phyloP scores from a whole-genome alignment of 2,888 invertebrate species.

The Odontothrips loti region DNA sequence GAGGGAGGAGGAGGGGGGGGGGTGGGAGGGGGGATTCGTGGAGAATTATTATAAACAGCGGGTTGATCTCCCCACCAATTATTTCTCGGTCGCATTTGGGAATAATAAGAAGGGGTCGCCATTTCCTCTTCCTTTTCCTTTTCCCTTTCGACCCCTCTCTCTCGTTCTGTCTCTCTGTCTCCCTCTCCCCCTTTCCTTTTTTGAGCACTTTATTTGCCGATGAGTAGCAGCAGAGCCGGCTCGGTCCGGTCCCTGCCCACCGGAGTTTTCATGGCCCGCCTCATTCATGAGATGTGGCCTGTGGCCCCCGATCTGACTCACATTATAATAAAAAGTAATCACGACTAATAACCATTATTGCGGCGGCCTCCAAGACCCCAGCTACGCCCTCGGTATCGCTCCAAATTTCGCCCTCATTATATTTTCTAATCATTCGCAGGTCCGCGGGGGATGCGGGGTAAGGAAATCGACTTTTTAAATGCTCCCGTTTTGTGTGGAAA shows the following conservation, averaged over 20 bases:
- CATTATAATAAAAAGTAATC: background rate
- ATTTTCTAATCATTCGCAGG: no score
- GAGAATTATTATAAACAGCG: constrained; percentile 20
- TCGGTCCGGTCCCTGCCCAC: no score
- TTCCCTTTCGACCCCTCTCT: background rate
- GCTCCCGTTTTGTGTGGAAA: no score
- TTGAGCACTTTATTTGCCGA: background rate
- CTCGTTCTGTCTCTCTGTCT: background rate
- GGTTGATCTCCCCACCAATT: background rate
- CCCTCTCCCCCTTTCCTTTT: background rate
- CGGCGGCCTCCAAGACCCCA: no score
- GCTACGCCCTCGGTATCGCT: no score
- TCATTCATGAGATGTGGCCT: no score
- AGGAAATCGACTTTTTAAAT: no score
- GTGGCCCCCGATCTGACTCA: background rate
- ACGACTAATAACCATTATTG: background rate
- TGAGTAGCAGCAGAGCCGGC: no score
- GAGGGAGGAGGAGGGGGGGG: background rate
- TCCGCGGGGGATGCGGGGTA: no score
- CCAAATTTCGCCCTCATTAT: no score
- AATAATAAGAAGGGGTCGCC: constrained; percentile 11
- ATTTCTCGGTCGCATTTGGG: background rate
- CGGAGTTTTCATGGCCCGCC: no score
- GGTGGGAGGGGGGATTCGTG: background rate
- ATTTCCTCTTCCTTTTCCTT: background rate